These are phyloP conservation scores for Botia kubotai DNA, from an alignment of 2,797 vertebrate genomes.

Conservation along the genomic window DNA sequence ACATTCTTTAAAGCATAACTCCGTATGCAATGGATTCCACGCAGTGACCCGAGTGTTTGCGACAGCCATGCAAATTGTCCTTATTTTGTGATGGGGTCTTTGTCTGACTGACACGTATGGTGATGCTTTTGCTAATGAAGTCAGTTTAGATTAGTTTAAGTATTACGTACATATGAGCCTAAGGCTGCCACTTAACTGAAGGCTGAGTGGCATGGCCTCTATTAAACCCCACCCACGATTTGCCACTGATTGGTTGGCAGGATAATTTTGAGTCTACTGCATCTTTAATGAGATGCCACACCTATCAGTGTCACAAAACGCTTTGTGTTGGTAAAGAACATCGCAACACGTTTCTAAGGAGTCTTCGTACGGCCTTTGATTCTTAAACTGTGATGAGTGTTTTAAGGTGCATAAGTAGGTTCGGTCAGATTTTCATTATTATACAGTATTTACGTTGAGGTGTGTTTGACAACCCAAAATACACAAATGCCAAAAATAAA, in stretches of 20 bases:
- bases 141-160: neutral
- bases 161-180: neutral
- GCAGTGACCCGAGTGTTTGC: neutral
- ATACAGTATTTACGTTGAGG: slow-evolving; percentile 65
- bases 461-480: slow-evolving; percentile 42
- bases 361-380: slow-evolving; percentile 6
- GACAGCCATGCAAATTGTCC: slow-evolving; percentile 18
- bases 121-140: neutral
- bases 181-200: neutral
- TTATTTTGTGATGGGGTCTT: neutral
- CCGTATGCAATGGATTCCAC: slow-evolving; percentile 44
- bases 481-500: slow-evolving; percentile 6
- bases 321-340: slow-evolving; percentile 68
- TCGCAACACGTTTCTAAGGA: slow-evolving; percentile 35
- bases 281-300: slow-evolving; percentile 68
- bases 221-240: neutral
- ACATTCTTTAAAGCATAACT: slow-evolving; percentile 72
- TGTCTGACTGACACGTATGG: slow-evolving; percentile 11
- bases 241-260: slow-evolving; percentile 6
- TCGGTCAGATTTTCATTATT: slow-evolving; percentile 58
- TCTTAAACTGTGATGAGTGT: slow-evolving; percentile 50
- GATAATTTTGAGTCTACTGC: slow-evolving; percentile 25
- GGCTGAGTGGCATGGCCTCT: neutral
- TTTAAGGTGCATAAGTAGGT: slow-evolving; percentile 69
- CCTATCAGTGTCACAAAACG: slow-evolving; percentile 70